These are phyloP conservation scores for Oscheius sp. DNA, from an alignment of 2,888 invertebrate species.

Conservation along the genomic window DNA sequence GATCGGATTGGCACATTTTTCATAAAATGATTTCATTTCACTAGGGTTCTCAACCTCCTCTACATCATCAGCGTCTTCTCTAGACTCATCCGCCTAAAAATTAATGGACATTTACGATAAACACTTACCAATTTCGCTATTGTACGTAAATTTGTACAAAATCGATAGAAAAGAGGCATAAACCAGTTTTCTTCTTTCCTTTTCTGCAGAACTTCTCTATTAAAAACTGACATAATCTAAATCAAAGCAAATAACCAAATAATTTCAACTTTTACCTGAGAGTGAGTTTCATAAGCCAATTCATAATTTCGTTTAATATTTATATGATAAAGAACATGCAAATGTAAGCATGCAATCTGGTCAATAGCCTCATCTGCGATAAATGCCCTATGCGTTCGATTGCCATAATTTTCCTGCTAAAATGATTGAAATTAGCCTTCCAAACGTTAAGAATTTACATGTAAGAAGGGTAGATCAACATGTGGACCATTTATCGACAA, in stretches of 20 bases:
- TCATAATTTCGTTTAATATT: conserved; percentile 47
- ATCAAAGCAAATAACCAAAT: conserved; percentile 11
- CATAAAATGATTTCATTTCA: conserved; percentile 52
- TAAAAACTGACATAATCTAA: conserved; percentile 63
- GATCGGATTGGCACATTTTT: conserved; percentile 58
- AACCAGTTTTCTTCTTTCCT: conserved; percentile 95
- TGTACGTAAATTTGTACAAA: conserved; percentile 87
- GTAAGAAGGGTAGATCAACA: conserved; percentile 40
- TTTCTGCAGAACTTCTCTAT: conserved; percentile 79
- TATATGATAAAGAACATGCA: conserved; percentile 57
- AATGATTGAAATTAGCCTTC: not conserved
- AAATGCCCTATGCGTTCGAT: conserved; percentile 43
- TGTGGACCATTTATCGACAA: conserved; percentile 51
- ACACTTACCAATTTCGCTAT: conserved; percentile 72
- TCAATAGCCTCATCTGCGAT: conserved; percentile 54
- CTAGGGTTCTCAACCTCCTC: conserved; percentile 36
- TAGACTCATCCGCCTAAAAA: conserved; percentile 50
- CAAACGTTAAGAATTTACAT: conserved; percentile 36
- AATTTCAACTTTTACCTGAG: conserved; percentile 38
- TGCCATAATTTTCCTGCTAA: conserved; percentile 46
- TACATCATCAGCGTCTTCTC: conserved; percentile 44
- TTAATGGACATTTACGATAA: conserved; percentile 7
- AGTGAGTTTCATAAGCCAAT: conserved; percentile 53
- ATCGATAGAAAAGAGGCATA: conserved; percentile 88
- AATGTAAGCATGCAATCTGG: conserved; percentile 49